These are phyloP conservation scores for Siderastrea siderea DNA, from an alignment of 92 coral and sea anemone species.

Conservation along the genomic window DNA sequence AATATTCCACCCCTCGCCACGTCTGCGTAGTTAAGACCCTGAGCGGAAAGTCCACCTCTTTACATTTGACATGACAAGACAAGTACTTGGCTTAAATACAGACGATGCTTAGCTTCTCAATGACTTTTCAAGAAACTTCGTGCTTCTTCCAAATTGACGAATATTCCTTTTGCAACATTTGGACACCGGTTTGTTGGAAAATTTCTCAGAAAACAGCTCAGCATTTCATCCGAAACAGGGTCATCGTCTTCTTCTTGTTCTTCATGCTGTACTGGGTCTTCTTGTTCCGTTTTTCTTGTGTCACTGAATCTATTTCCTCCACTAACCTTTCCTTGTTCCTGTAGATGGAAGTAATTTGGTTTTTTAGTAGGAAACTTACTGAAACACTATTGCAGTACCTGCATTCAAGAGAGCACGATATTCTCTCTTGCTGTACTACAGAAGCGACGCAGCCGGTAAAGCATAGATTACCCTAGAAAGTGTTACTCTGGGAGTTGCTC, in stretches of 20 bases:
- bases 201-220: conserved; percentile 5
- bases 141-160: conserved; percentile 2
- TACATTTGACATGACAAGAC: too few relatives aligned
- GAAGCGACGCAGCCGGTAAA: too few relatives aligned
- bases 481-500: too few relatives aligned
- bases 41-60: too few relatives aligned
- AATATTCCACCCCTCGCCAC: too few relatives aligned
- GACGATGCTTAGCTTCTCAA: not conserved
- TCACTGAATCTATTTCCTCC: not conserved
- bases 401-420: too few relatives aligned
- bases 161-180: conserved; percentile 13
- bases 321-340: not conserved
- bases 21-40: too few relatives aligned
- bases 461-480: too few relatives aligned
- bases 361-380: not conserved
- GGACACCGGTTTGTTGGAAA: not conserved
- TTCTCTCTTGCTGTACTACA: too few relatives aligned
- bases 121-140: not conserved
- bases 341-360: not conserved
- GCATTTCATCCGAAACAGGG: not conserved
- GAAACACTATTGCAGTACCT: not conserved
- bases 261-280: not conserved
- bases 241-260: not conserved
- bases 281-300: not conserved
- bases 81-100: not conserved